phyloP scores from a whole-genome alignment of 2,113 vertebrate genomes.

The Aspiorhynchus laticeps region DNA sequence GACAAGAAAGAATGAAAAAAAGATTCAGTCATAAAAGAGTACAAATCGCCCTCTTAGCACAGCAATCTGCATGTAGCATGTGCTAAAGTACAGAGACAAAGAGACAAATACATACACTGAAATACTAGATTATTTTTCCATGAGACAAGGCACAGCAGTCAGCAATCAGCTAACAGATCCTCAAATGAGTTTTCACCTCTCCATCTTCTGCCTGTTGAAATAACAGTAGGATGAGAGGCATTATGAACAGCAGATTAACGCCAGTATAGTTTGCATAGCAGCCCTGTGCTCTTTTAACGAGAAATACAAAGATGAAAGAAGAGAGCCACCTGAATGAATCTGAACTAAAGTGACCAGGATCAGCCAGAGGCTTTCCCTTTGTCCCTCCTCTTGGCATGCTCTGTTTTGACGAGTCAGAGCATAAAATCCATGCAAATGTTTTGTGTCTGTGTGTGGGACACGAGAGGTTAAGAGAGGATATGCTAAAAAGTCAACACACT shows the following conservation, averaged over 20 bases:
- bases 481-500: neutral
- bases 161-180: constrained; percentile 23
- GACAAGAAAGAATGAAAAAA: neutral
- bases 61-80: neutral
- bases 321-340: constrained; percentile 19
- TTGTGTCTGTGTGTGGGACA: too few species aligned
- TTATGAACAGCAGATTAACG: neutral
- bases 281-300: neutral
- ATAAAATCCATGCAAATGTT: constrained; percentile 38
- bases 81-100: neutral
- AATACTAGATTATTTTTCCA: neutral
- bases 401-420: neutral
- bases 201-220: constrained; percentile 37
- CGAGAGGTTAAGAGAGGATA: neutral
- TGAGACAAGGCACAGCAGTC: constrained; percentile 11
- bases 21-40: neutral
- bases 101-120: constrained; percentile 29
- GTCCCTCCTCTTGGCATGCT: constrained; percentile 10
- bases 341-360: constrained; percentile 10
- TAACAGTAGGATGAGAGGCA: constrained; percentile 41
- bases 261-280: constrained; percentile 28
- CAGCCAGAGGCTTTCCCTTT: neutral
- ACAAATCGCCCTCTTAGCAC: neutral
- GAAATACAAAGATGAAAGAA: neutral
- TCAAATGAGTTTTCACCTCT: constrained; percentile 41